Conservation (phyloP, 2,888 invertebrate genomes). For the Trichacis sp. region DNA sequence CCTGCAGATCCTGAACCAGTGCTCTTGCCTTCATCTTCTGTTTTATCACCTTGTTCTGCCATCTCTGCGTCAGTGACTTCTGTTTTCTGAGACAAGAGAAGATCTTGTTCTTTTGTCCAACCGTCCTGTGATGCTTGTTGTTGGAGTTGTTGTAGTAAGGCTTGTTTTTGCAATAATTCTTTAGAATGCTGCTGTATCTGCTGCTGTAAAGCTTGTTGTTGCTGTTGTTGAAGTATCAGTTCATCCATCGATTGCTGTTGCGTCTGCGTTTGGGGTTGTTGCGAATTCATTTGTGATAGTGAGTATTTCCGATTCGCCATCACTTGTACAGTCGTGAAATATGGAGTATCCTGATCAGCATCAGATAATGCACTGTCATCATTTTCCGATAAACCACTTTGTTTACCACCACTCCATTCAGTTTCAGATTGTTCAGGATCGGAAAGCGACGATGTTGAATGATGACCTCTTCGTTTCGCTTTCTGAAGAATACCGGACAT, state of each 20-base stretch:
- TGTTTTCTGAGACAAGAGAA: conserved; percentile 66
- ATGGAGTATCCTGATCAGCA: conserved; percentile 74
- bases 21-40: conserved; percentile 75
- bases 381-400: conserved; percentile 79
- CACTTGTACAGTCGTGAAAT: conserved; percentile 75
- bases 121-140: conserved; percentile 57
- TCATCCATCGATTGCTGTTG: conserved; percentile 32
- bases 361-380: conserved; percentile 80
- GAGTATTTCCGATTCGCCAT: conserved; percentile 62
- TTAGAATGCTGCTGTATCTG: conserved; percentile 58
- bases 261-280: conserved; percentile 47
- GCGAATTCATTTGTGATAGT: conserved; percentile 39
- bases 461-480: conserved; percentile 78
- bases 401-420: conserved; percentile 79
- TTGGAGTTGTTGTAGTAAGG: conserved; percentile 57
- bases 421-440: conserved; percentile 84
- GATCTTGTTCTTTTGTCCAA: conserved; percentile 72
- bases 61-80: conserved; percentile 74
- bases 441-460: conserved; percentile 75
- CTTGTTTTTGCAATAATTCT: conserved; percentile 50
- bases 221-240: conserved; percentile 39
- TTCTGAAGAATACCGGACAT: conserved; percentile 88
- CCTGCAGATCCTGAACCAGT: conserved; percentile 73
- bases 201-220: conserved; percentile 59
- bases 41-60: conserved; percentile 72